Evolutionary conservation across 2,797 vertebrate genomes (phyloP), one percentile per base, ranked within the genome.

Genomic region (Lindbergichthys nudifrons): DNA sequence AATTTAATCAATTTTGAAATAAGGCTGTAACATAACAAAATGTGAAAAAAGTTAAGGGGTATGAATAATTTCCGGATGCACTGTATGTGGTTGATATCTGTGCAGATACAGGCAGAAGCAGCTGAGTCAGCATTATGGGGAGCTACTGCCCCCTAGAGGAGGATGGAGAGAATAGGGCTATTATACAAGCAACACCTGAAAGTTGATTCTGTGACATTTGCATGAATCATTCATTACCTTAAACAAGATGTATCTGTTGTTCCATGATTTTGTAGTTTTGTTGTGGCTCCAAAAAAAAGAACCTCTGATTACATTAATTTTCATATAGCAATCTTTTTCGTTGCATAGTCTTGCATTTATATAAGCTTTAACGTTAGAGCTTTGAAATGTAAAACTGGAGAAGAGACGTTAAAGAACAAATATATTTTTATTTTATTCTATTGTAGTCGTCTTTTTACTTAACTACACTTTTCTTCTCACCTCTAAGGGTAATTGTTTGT

Each of bases 91-190:
- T 0, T 39, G 36, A 57, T 19, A 23, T 39, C 32, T 42, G 41
- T 51, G 58, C 62, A 61, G 32, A 26, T 32, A 0, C 4, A 50
- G 21, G 15, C 3, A 1, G 26, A 46, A 18, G 0, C 18, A 30
- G 63, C 52, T 18, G 56, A 77, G 46, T 39, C 30, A 57, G 64
- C 65, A 59, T 42, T 43, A 75, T 32, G 66, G 64, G 46, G 51
- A 82, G 57, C 61, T 88, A 78, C 86, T 91, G 88, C 88, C 91
- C 52, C 81, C 86, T 32, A 80, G 83, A 80, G 90, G 81, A 46
- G 9, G 23, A 19, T 7, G 6, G 9, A 18, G 9, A 16, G 10
- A 3, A 23, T 9, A 21, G 14, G 15, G 45, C 23, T 13, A 39
- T 21, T 50, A 10, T 41, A 64, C 26, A 46, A 63, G 51, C 3